phyloP scores from a whole-genome alignment of 1,140 invertebrate species.

The Bombus superbus region DNA sequence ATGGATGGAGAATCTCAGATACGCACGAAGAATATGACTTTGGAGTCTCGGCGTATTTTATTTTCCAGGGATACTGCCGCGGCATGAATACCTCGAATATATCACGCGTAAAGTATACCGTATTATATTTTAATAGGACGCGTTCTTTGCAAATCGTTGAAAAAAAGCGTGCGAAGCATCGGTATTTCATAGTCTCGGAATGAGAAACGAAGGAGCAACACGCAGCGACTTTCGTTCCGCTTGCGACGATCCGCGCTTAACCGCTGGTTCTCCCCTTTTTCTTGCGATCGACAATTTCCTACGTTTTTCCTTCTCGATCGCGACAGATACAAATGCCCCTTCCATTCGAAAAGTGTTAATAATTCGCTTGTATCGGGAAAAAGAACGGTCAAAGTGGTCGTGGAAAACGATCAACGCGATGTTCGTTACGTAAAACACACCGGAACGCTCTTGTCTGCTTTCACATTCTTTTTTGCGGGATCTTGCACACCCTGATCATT shows the following conservation, averaged over 20 bases:
- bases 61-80: no score
- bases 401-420: not conserved
- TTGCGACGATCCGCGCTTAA: not conserved
- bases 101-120: not conserved
- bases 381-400: not conserved
- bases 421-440: constrained; percentile 1
- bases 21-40: no score
- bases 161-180: not conserved
- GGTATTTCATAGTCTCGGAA: not conserved
- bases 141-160: not conserved
- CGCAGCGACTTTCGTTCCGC: not conserved
- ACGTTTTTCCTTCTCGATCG: not conserved
- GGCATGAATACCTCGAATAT: no score
- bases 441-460: constrained; percentile 25
- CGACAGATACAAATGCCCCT: not conserved
- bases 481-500: not conserved
- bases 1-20: no score
- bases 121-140: not conserved
- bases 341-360: not conserved
- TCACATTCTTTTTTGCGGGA: constrained; percentile 41
- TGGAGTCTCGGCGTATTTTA: no score
- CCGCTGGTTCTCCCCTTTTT: not conserved
- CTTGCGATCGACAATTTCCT: not conserved
- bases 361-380: not conserved
- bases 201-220: no score